Percentiles rank a stretch among this genome's conserved stretches.
These are phyloP conservation scores for Acleris sparsana DNA, from an alignment of 2,888 invertebrate species.

Conservation along the genomic window DNA sequence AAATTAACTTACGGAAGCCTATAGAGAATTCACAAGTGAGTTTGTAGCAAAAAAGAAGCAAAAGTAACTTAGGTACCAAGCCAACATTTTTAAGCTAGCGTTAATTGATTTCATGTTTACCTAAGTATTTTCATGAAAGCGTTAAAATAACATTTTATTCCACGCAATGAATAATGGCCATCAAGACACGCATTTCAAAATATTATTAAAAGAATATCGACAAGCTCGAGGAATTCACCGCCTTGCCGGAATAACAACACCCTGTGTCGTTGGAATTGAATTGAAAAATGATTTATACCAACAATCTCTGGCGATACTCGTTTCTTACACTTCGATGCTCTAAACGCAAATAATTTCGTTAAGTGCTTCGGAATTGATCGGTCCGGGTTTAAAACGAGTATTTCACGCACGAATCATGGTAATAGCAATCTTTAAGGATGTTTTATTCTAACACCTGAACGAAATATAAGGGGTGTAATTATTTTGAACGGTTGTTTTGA, in stretches of 20 bases:
- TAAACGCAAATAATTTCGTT: conserved; percentile 60
- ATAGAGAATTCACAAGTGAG: too few relatives aligned
- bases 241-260: conserved; percentile 64
- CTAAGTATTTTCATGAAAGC: too few relatives aligned
- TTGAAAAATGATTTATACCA: conserved; percentile 80
- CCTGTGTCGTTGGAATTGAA: conserved; percentile 78
- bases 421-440: not conserved
- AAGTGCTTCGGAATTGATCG: conserved; percentile 58
- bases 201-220: conserved; percentile 18
- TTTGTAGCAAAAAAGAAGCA: too few relatives aligned
- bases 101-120: too few relatives aligned
- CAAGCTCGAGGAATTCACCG: conserved; percentile 45
- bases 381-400: conserved; percentile 19
- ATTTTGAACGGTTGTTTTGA: too few relatives aligned
- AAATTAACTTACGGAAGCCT: too few relatives aligned
- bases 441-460: not conserved
- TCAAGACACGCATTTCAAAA: not conserved
- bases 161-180: too few relatives aligned
- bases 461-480: too few relatives aligned
- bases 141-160: too few relatives aligned
- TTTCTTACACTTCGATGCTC: conserved; percentile 71
- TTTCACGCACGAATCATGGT: not conserved
- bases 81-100: too few relatives aligned
- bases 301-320: conserved; percentile 71
- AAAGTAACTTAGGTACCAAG: too few relatives aligned